Percentiles rank a stretch among this genome's conserved stretches.
Evolutionary conservation across 1,140 invertebrate genomes (phyloP).

Genomic region (Cotesia chilonis): DNA sequence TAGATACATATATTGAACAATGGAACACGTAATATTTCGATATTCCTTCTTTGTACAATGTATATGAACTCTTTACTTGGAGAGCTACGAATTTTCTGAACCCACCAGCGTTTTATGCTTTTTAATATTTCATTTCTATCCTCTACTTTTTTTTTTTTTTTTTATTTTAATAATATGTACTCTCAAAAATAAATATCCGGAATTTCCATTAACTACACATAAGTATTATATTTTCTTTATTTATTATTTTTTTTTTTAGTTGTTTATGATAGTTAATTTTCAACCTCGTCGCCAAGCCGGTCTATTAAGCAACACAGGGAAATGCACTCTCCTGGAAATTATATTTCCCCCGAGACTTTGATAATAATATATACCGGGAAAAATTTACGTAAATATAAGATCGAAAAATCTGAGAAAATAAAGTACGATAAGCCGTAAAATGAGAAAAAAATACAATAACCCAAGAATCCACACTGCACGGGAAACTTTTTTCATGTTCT

Average conservation of each 20-base stretch:
- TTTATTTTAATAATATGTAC: too few species aligned
- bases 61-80: not conserved
- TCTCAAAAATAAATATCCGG: too few species aligned
- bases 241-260: not conserved
- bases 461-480: too few species aligned
- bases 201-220: too few species aligned
- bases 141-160: too few species aligned
- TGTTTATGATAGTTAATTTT: not conserved
- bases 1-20: conserved; percentile 21
- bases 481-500: too few species aligned
- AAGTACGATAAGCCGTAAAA: too few species aligned
- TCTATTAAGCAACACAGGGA: conserved; percentile 1
- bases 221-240: not conserved
- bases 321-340: conserved; percentile 14
- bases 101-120: too few species aligned
- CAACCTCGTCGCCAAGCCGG: not conserved
- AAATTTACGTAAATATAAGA: conserved; percentile 7
- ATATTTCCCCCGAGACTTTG: not conserved
- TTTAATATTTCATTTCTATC: too few species aligned
- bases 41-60: not conserved
- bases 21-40: conserved; percentile 1
- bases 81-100: not conserved
- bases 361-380: not conserved
- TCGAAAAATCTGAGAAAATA: too few species aligned
- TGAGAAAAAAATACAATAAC: too few species aligned